Percentiles rank a stretch among this genome's conserved stretches.
phyloP scores from a whole-genome alignment of 2,113 vertebrate species.

The Dermatemys mawii region DNA sequence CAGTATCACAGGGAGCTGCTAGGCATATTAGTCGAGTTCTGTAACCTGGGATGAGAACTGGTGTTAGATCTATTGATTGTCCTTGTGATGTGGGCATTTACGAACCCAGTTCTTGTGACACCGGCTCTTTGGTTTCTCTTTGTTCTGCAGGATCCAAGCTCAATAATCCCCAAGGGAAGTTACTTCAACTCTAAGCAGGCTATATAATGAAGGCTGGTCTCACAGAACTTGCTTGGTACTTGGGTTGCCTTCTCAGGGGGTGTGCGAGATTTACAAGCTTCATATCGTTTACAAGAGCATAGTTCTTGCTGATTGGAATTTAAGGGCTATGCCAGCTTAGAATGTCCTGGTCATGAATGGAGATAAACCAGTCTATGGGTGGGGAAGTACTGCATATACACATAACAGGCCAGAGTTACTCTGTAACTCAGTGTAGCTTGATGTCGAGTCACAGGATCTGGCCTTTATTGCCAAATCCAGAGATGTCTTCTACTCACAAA shows the following conservation, averaged over 20 bases:
- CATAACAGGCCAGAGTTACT: not conserved
- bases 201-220: not conserved
- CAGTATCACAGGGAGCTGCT: rapidly evolving
- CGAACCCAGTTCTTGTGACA: rapidly evolving
- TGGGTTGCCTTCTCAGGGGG: conserved; percentile 22
- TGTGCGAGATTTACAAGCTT: conserved; percentile 38
- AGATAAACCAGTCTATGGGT: not conserved
- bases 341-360: too few species aligned
- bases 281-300: not conserved
- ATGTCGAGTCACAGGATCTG: not conserved
- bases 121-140: not conserved
- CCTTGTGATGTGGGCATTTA: rapidly evolving
- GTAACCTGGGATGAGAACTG: not conserved
- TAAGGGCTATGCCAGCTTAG: too few species aligned
- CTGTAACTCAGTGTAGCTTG: not conserved
- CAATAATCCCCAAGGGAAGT: rapidly evolving
- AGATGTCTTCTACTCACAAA: not conserved
- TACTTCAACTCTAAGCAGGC: not conserved
- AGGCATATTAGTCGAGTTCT: rapidly evolving
- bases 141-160: not conserved
- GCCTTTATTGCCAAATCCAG: not conserved
- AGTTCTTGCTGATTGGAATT: too few species aligned
- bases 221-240: rapidly evolving
- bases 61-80: not conserved
- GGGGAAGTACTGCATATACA: not conserved